A percentile compares a stretch with the other conserved stretches of the same genome.
Evolutionary conservation across 2,888 invertebrate genomes (phyloP).

Genomic region (Meliscaeva auricollis): DNA sequence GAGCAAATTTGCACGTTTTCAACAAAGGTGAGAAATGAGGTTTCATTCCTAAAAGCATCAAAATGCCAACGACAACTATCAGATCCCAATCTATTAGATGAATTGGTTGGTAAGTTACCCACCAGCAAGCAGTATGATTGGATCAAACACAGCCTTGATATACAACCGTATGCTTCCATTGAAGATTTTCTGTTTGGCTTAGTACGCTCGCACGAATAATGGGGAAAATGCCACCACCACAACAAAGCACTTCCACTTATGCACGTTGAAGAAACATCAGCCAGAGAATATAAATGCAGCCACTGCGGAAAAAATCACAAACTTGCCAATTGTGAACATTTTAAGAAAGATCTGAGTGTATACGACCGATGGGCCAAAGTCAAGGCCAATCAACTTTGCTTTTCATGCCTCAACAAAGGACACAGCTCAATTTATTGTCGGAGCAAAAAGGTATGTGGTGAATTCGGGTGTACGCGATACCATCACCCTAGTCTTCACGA

Average conservation of each 20-base stretch:
- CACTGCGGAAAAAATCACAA: not conserved
- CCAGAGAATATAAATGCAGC: not conserved
- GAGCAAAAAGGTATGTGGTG: slow-evolving; percentile 23
- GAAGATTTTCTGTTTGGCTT: not conserved
- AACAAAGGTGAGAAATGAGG: not conserved
- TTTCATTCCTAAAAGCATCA: not conserved
- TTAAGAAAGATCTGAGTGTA: not conserved
- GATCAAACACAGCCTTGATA: not conserved
- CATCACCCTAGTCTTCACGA: slow-evolving; percentile 44
- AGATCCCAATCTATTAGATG: not conserved
- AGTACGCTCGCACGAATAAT: not conserved
- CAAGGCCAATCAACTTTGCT: slow-evolving; percentile 27
- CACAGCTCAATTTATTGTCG: slow-evolving; percentile 28
- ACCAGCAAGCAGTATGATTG: not conserved
- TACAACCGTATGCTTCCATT: too few species aligned
- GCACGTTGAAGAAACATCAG: not conserved
- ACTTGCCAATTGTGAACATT: not conserved
- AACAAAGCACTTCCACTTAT: not conserved
- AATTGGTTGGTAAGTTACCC: not conserved
- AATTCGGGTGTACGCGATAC: slow-evolving; percentile 29
- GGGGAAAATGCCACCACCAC: not conserved
- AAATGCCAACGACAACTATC: not conserved
- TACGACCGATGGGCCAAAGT: slow-evolving; percentile 1
- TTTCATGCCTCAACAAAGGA: slow-evolving; percentile 16
- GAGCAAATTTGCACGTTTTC: not conserved